Base-by-base conservation (phyloP, 2,797 vertebrate species). In the Chiloscyllium punctatum region DNA sequence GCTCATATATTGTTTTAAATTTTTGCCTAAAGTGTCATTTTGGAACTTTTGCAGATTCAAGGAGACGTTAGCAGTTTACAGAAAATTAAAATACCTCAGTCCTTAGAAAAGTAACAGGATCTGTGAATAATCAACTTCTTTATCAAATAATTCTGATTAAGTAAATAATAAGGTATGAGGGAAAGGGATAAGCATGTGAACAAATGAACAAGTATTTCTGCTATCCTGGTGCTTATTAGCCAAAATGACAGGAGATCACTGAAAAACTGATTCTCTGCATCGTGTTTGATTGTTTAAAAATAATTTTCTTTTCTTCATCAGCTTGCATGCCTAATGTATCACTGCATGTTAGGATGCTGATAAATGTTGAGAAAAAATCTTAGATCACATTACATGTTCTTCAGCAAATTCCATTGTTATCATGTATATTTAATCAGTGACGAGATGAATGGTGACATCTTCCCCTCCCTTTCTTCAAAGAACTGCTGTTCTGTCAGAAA, bases 341-440 rank as follows among this genome's bases (percentile, higher is more conserved):
- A 62, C 23, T 4, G 51, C 33, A 33, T 21, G 69, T 4, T 21
- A 37, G 8, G n/a, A 68, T 33, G 16, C 51, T 33, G 87, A 25
- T 16, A 62, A 90, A 57, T 53, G 53, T 62, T 57, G 23, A 11
- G 25, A 90, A 30, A 53, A 62, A 62, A 62, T 62, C 13, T 84
- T 27, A 62, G 51, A 53, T 2, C 27, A 62, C 53, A 90, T 18
- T 16, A 25, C 25, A 1, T 5, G 30, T 91, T 33, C 88, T 66
- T 66, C 88, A 91, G 53, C 25, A 91, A 91, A 91, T 91, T 66
- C 88, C 88, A n/a, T 91, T 66, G 62, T 53, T 91, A 91, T 21
- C 53, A 18, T 18, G 57, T 91, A 66, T 62, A 33, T 91, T 91
- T n/a, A 91, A 91, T 33, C 88, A 91, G 15, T 62, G 33, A 27